Evolutionary conservation across 2,888 invertebrate species (phyloP).

Genomic region (Graphium colonna): DNA sequence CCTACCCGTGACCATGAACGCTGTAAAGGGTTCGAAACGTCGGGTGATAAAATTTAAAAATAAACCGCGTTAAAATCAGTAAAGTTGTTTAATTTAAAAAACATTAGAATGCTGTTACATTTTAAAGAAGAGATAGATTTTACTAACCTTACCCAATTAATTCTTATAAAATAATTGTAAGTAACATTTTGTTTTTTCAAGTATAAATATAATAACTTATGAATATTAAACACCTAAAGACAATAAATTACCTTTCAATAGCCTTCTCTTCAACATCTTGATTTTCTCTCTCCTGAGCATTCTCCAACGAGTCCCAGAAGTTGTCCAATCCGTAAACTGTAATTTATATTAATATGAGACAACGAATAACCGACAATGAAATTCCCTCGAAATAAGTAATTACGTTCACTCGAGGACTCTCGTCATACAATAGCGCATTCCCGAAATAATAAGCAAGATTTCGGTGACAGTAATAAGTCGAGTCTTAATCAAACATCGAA

Average conservation of each 20-base stretch:
- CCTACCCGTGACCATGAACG: too few relatives aligned
- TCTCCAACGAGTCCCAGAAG: constrained; percentile 69
- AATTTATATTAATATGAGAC: constrained; percentile 27
- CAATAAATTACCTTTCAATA: constrained; percentile 57
- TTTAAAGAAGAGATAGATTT: too few relatives aligned
- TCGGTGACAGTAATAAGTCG: constrained; percentile 21
- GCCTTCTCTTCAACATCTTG: constrained; percentile 61
- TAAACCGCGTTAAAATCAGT: too few relatives aligned
- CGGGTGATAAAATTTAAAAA: too few relatives aligned
- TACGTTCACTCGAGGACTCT: too few relatives aligned
- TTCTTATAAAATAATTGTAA: too few relatives aligned
- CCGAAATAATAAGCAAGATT: constrained; percentile 30
- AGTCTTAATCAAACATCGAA: constrained; percentile 22
- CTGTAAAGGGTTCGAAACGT: too few relatives aligned
- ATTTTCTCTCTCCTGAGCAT: constrained; percentile 59
- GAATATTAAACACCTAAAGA: not conserved
- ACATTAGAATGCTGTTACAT: too few relatives aligned
- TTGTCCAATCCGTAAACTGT: constrained; percentile 71
- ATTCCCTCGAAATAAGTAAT: constrained; percentile 3
- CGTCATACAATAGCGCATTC: constrained; percentile 24
- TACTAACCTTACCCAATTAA: too few relatives aligned
- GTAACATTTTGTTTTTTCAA: too few relatives aligned
- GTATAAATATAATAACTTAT: too few relatives aligned
- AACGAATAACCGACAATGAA: not conserved
- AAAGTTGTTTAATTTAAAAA: too few relatives aligned